phyloP scores from a whole-genome alignment of 2,113 vertebrate species.

The Haplochromis vanheusdeni region DNA sequence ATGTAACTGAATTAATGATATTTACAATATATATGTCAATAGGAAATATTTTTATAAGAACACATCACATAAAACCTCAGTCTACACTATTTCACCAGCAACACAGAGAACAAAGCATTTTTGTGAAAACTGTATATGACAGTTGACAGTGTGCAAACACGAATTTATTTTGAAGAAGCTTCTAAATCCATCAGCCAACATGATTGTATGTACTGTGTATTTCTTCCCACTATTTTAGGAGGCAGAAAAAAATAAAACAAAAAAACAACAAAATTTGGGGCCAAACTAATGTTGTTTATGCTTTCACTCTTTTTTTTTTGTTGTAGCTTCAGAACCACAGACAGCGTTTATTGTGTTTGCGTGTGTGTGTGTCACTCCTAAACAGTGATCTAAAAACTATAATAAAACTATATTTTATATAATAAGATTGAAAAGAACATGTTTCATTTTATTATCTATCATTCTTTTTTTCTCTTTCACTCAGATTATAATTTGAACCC shows the following conservation, averaged over 20 bases:
- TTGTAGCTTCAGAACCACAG: background rate
- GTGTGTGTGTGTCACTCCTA: background rate
- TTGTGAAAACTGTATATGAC: background rate
- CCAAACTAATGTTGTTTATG: background rate
- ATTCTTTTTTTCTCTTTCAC: background rate
- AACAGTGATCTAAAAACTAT: background rate
- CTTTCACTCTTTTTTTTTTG: background rate
- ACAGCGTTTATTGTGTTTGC: rapidly evolving
- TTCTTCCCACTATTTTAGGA: background rate
- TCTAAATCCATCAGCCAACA: background rate
- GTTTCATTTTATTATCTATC: background rate
- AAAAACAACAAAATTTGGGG: background rate
- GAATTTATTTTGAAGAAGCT: background rate
- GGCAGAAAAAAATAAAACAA: background rate
- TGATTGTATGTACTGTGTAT: background rate
- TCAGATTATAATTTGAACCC: background rate
- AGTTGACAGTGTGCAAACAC: rapidly evolving
- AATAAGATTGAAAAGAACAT: background rate
- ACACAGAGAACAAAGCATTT: background rate
- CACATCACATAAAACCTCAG: background rate
- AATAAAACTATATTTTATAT: background rate
- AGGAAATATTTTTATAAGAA: background rate
- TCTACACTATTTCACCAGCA: background rate
- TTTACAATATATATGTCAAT: background rate
- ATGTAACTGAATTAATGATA: background rate